Base-by-base conservation (phyloP, 2,888 invertebrate genomes). In the Dryocosmus kuriphilus region DNA sequence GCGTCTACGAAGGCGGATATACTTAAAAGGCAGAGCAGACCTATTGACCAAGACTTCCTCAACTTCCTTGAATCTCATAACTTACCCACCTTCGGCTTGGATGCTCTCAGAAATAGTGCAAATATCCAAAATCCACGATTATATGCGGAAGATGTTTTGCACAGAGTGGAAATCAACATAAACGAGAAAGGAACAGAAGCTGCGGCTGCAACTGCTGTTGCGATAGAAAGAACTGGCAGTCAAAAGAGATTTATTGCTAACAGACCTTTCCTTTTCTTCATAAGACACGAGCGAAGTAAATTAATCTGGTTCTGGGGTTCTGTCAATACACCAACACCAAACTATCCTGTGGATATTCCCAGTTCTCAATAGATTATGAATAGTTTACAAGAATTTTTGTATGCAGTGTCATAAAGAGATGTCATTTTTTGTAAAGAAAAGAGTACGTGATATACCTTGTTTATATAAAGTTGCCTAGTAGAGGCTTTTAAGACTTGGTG, bases 251-350 rank as follows among this genome's bases (percentile, higher is more conserved):
- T 93, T 0, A 85, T 92, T 30, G 95, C 94, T 0, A 94, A 96
- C 86, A 93, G 95, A 41, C 96, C 96, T 0, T 96, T 96, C 90
- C 92, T 95, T 78, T 95, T 96, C 88, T 95, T 96, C 88, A 95
- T 96, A 81, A 93, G 95, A 82, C 94, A 96, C 87, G 94, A 95
- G 82, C 92, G 92, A 35, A 94, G 95, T 5, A 94, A 94, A 83
- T 92, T 95, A 9, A 93, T 95, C 35, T 93, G 95, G 65, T 96
- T 96, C 88, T 96, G 95, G 93, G 96, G 95, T 1, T 93, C 94
- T 38, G 93, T 96, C 67, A 93, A 93, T 83, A 93, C 93, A 79
- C 96, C 96, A 0, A 92, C 92, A 16, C 92, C 91, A 19, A 38
- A 74, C 78, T 82, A 82, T 63, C 38, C 61, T 5, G 19, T 57